A percentile compares a stretch with the other conserved stretches of the same genome.
These are phyloP conservation scores for Serinus canaria DNA, from an alignment of 2,113 vertebrate species.

Conservation along the genomic window DNA sequence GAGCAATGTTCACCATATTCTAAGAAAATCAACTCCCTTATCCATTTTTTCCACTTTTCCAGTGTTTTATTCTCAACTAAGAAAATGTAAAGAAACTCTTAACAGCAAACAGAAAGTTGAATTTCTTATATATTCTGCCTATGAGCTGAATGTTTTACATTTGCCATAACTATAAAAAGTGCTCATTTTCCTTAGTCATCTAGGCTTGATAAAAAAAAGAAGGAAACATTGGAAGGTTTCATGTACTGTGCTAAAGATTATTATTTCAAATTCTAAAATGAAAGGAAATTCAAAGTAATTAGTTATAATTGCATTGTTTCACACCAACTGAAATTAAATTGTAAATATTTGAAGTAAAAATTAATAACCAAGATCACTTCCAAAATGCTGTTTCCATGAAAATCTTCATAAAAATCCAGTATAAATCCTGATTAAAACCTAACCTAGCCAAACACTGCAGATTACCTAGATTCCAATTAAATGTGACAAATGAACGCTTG, in stretches of 20 bases:
- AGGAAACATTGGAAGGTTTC: neutral
- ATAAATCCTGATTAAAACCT: constrained; percentile 70
- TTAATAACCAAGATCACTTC: constrained; percentile 42
- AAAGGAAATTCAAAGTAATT: constrained; percentile 38
- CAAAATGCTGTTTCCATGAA: constrained; percentile 58
- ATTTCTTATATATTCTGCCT: neutral
- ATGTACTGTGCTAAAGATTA: neutral
- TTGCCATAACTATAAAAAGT: neutral
- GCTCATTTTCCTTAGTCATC: neutral
- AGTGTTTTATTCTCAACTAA: neutral
- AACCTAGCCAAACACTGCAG: constrained; percentile 62
- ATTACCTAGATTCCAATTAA: constrained; percentile 73
- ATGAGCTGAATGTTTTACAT: neutral
- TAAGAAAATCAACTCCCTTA: neutral
- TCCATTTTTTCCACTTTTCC: neutral
- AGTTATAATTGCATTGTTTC: constrained; percentile 37
- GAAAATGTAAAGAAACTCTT: neutral
- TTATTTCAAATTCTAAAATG: constrained; percentile 40
- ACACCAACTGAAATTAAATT: constrained; percentile 26
- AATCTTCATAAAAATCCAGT: constrained; percentile 58
- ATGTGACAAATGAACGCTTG: constrained; percentile 65
- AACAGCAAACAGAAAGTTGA: neutral
- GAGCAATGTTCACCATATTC: neutral
- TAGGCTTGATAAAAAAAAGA: neutral
- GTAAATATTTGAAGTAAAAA: constrained; percentile 68